A percentile compares a stretch with the other conserved stretches of the same genome.
These are phyloP conservation scores for Cepaea nemoralis DNA, from an alignment of 1,140 invertebrate species.

Conservation along the genomic window DNA sequence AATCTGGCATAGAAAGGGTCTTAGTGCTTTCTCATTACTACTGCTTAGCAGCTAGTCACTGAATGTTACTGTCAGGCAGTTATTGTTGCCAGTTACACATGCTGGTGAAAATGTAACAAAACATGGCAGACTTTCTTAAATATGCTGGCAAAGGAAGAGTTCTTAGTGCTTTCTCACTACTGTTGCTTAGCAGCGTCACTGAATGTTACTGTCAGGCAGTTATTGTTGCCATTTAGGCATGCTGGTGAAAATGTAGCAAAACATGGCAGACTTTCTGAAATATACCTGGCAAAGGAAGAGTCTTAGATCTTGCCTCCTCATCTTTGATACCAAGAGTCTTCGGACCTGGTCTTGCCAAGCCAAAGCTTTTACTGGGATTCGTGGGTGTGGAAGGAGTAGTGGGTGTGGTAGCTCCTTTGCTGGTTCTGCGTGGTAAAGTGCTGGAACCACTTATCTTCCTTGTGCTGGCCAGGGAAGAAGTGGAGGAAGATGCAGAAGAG, in stretches of 20 bases:
- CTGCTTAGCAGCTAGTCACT: no score
- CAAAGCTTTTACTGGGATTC: not conserved
- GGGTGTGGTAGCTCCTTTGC: not conserved
- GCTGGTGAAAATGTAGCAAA: constrained; percentile 3
- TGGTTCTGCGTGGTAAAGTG: constrained; percentile 24
- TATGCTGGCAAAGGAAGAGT: no score
- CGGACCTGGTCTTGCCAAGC: not conserved
- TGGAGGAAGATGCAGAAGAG: constrained; percentile 10
- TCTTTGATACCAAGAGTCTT: constrained; percentile 1
- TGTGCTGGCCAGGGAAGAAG: not conserved
- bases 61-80: no score
- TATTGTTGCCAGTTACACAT: no score
- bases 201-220: no score
- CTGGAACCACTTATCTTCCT: constrained; percentile 32
- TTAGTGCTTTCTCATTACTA: no score
- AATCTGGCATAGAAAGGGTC: no score
- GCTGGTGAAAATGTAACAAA: no score
- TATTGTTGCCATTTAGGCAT: constrained; percentile 21
- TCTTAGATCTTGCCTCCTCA: constrained; percentile 46
- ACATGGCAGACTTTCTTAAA: no score
- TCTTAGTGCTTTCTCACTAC: no score
- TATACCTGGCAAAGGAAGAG: constrained; percentile 50
- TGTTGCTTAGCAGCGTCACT: no score
- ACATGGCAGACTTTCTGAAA: not conserved
- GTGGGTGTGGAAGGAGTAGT: constrained; percentile 9